A percentile compares a stretch with the other conserved stretches of the same genome.
These are phyloP conservation scores for Gorsachius goisagi DNA, from an alignment of 2,113 vertebrate species.

Conservation along the genomic window DNA sequence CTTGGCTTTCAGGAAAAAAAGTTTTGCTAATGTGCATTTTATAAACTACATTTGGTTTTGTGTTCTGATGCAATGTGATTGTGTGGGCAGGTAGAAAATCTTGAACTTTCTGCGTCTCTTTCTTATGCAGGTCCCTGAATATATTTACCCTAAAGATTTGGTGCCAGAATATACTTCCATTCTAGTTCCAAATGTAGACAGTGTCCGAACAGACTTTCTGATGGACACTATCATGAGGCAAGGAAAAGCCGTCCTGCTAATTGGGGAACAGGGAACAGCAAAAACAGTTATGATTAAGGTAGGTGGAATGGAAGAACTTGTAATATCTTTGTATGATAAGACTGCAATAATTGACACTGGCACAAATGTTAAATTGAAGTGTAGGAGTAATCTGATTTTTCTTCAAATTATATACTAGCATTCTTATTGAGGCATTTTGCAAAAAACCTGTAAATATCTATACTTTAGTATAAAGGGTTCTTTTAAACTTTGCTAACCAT, in stretches of 20 bases:
- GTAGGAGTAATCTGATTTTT: not conserved
- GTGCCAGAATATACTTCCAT: conserved; percentile 83
- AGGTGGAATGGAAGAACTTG: not conserved
- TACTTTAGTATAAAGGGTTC: not conserved
- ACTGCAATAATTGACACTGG: not conserved
- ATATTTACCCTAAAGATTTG: conserved; percentile 79
- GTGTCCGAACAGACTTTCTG: conserved; percentile 80
- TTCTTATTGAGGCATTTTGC: not conserved
- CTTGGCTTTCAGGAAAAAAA: not conserved
- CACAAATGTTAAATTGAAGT: not conserved
- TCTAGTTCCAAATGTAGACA: conserved; percentile 86
- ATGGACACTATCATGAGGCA: conserved; percentile 81
- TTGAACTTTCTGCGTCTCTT: not conserved
- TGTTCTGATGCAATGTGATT: not conserved
- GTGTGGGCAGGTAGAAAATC: not conserved
- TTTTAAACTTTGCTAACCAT: not conserved
- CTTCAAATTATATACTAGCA: not conserved
- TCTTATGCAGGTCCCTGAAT: conserved; percentile 79
- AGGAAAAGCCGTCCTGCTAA: conserved; percentile 82
- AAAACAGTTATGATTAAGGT: conserved; percentile 89
- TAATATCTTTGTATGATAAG: not conserved
- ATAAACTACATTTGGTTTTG: not conserved
- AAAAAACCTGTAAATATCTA: rapidly evolving
- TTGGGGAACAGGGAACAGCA: conserved; percentile 85
- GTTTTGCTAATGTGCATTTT: not conserved